Conservation (phyloP, 2,888 invertebrate species). For the Drosophila mulleri region DNA sequence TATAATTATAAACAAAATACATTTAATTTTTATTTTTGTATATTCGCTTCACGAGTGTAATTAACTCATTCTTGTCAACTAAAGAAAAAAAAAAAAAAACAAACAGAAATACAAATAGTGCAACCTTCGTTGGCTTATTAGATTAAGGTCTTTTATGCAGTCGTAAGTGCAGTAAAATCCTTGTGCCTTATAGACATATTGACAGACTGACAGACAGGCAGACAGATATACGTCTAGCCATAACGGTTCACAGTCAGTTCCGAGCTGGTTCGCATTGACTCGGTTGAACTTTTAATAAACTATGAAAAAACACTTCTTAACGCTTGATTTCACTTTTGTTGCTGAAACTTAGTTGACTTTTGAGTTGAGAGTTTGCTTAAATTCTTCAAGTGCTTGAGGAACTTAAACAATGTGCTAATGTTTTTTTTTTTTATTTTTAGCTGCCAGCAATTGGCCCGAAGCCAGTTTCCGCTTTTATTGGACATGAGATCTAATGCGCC, state of each 20-base stretch:
- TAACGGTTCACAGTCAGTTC: conserved; percentile 38
- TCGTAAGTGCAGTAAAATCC: conserved; percentile 67
- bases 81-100: not conserved
- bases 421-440: conserved; percentile 2
- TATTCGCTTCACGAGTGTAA: conserved; percentile 53
- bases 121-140: conserved; percentile 72
- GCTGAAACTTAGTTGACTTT: conserved; percentile 14
- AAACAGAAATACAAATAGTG: conserved; percentile 26
- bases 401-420: conserved; percentile 9
- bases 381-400: conserved; percentile 34
- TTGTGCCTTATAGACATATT: conserved; percentile 39
- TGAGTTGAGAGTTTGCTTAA: conserved; percentile 17
- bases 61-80: conserved; percentile 69
- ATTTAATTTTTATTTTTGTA: conserved; percentile 62
- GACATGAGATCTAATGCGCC: conserved; percentile 51
- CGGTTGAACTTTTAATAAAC: conserved; percentile 53
- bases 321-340: conserved; percentile 39
- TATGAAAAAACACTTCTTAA: conserved; percentile 38
- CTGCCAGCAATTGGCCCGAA: conserved; percentile 22
- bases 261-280: conserved; percentile 47
- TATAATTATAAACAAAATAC: conserved; percentile 75
- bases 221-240: not conserved
- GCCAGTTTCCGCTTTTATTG: conserved; percentile 59
- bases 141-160: conserved; percentile 68
- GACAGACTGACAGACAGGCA: not conserved